phyloP scores from a whole-genome alignment of 53 echinoderm and acorn worm species.

The Mesocentrotus franciscanus region DNA sequence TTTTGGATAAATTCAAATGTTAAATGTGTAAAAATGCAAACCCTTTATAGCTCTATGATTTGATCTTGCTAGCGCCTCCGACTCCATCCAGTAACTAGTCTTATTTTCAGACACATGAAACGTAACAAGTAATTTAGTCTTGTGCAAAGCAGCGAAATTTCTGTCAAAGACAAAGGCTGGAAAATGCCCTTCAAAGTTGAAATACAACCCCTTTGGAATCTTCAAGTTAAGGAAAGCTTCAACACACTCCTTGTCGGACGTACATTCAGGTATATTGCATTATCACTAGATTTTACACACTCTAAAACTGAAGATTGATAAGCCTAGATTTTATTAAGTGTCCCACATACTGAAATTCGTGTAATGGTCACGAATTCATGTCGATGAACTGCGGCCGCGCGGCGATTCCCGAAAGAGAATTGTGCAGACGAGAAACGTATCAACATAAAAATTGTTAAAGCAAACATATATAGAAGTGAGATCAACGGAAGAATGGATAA shows the following conservation, averaged over 20 bases:
- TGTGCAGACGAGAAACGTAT: no score
- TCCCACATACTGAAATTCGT: conserved; percentile 5
- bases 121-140: background rate
- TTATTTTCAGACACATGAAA: background rate
- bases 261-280: conserved; percentile 44
- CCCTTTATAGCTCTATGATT: no score
- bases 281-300: background rate
- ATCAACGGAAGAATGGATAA: no score
- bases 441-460: no score
- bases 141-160: background rate
- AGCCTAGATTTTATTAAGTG: background rate
- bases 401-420: no score
- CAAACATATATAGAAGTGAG: no score
- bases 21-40: no score
- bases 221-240: conserved; percentile 56
- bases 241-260: conserved; percentile 60
- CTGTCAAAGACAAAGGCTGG: background rate
- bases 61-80: no score
- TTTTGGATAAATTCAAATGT: no score
- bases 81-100: background rate
- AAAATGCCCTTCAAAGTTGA: conserved; percentile 41
- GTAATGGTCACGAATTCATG: background rate
- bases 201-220: conserved; percentile 42
- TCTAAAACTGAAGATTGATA: background rate
- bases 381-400: no score